These are phyloP conservation scores for Nomada ruficornis DNA, from an alignment of 2,888 invertebrate genomes.

Conservation along the genomic window DNA sequence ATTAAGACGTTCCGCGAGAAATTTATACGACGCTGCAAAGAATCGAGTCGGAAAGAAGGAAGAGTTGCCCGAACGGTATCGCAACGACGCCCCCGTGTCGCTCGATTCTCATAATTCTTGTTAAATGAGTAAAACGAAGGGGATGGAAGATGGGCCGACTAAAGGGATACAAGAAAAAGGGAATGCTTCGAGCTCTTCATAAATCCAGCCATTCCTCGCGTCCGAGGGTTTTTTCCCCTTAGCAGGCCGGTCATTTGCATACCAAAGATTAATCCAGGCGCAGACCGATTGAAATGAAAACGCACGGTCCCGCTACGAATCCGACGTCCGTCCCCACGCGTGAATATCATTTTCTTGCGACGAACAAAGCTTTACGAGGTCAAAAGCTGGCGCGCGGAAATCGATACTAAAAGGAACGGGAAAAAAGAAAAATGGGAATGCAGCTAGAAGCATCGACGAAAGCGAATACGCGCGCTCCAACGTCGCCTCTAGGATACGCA, in stretches of 20 bases:
- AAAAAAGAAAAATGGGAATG: not conserved
- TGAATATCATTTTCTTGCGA: conserved; percentile 57
- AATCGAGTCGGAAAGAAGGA: not conserved
- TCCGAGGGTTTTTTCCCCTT: conserved; percentile 32
- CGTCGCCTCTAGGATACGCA: not conserved
- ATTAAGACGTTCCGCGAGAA: conserved; percentile 14
- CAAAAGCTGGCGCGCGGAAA: not conserved
- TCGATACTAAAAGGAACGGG: not conserved
- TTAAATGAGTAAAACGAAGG: not conserved
- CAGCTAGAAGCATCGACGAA: too few relatives aligned
- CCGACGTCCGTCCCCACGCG: conserved; percentile 1
- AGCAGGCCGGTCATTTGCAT: conserved; percentile 73
- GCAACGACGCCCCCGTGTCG: not conserved
- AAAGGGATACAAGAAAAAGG: not conserved
- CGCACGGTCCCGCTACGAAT: conserved; percentile 60
- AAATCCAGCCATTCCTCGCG: conserved; percentile 66
- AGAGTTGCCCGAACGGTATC: not conserved
- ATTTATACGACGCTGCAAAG: conserved; percentile 18
- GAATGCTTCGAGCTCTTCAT: conserved; percentile 73
- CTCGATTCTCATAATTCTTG: conserved; percentile 4
- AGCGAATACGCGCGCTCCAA: not conserved
- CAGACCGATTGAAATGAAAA: conserved; percentile 77
- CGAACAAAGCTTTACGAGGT: conserved; percentile 33
- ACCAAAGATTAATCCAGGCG: conserved; percentile 76
- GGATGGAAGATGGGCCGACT: not conserved